Base-by-base conservation (phyloP, 2,797 vertebrate species). In the Scolopax rusticola region DNA sequence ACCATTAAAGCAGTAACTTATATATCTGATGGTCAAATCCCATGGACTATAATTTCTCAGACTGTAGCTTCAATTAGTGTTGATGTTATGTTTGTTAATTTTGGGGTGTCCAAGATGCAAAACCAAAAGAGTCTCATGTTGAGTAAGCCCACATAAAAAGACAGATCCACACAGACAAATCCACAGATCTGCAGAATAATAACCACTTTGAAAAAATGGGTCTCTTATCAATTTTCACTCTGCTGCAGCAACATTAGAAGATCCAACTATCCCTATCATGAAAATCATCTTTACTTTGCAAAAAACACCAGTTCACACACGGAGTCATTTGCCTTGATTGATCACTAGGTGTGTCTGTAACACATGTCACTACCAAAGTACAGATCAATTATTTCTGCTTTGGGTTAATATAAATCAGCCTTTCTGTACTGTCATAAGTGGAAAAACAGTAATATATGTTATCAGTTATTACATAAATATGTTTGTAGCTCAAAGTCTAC, bases 331-430 rank as follows among this genome's bases (percentile, higher is more conserved):
- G 32, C 54, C 54, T 76, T 79, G 84, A 96, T 27, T 74, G 61
- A 86, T 89, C 24, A 24, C 48, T 59, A 53, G 65, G 51, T 14
- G 17, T 85, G 59, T 63, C 90, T 89, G 43, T 21, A 87, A 61
- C 40, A 59, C 40, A 32, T 60, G 73, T 93, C 69, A 65, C 45
- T 74, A 68, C 45, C 50, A 19, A 76, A 93, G 67, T 32, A 70
- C 56, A 91, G 65, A 74, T 87, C 63, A 89, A 77, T 53, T 87
- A 50, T 86, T 94, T 93, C 91, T 89, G 59, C 78, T 95, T 94
- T 68, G 60, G 25, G 73, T 84, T 68, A 81, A 14, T 32, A 77
- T 60, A 92, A 73, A 92, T 92, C 81, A 87, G 41, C 43, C 71
- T 91, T 82, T 88, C 51, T 0, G 2, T 82, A 73, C 0, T 0